These are phyloP conservation scores for Aethina tumida DNA, from an alignment of 1,140 invertebrate genomes.

Conservation along the genomic window DNA sequence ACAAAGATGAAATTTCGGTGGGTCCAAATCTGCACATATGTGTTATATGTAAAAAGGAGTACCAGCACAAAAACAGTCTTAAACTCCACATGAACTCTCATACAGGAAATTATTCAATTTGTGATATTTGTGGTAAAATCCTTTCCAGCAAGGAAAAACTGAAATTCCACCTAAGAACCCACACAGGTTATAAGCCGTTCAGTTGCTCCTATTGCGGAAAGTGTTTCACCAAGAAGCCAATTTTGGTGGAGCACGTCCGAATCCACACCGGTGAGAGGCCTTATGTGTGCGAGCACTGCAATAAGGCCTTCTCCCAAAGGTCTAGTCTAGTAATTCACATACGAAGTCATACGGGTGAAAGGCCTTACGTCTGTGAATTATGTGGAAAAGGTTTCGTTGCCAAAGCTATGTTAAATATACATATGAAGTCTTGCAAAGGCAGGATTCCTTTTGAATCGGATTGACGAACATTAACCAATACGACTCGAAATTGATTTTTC, in stretches of 20 bases:
- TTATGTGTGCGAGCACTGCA: slow-evolving; percentile 45
- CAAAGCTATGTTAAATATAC: slow-evolving; percentile 50
- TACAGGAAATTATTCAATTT: slow-evolving; percentile 33
- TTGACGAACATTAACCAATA: no score
- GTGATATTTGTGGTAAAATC: slow-evolving; percentile 34
- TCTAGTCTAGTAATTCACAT: slow-evolving; percentile 50
- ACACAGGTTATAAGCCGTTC: slow-evolving; percentile 49
- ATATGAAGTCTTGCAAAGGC: slow-evolving; percentile 47
- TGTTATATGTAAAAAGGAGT: slow-evolving; percentile 32
- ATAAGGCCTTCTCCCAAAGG: slow-evolving; percentile 57
- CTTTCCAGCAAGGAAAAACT: slow-evolving; percentile 33
- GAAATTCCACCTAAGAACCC: slow-evolving; percentile 40
- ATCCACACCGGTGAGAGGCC: slow-evolving; percentile 43
- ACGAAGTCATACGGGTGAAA: slow-evolving; percentile 36
- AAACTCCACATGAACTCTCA: slow-evolving; percentile 34
- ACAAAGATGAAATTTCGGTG: no score
- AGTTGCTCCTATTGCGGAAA: slow-evolving; percentile 42
- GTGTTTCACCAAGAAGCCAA: slow-evolving; percentile 38
- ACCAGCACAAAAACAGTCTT: slow-evolving; percentile 33
- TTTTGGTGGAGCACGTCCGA: slow-evolving; percentile 38
- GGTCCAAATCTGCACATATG: slow-evolving; percentile 29
- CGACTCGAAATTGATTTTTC: no score
- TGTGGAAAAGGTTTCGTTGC: slow-evolving; percentile 45
- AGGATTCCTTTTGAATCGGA: no score
- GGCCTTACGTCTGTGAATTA: slow-evolving; percentile 38